Evolutionary conservation across 2,113 vertebrate species (phyloP).

Genomic region (Gavia stellata): DNA sequence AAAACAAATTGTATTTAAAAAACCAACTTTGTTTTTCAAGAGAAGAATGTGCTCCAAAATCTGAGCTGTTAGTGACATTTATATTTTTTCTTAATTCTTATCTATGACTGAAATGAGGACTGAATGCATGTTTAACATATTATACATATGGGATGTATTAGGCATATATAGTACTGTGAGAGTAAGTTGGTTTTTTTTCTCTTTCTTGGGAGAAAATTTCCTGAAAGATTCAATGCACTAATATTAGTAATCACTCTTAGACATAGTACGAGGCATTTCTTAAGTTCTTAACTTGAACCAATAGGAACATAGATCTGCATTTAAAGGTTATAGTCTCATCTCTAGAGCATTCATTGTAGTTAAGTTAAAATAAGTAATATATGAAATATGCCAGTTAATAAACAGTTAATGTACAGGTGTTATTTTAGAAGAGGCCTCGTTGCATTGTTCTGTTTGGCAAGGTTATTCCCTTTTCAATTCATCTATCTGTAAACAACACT

Average conservation of each 20-base stretch:
- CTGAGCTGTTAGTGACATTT: neutral
- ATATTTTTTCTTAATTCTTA: neutral
- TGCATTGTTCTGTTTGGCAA: neutral
- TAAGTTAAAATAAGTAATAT: neutral
- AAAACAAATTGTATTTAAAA: neutral
- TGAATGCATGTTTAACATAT: neutral
- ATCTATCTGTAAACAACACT: neutral
- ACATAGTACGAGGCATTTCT: neutral
- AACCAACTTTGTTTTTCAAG: neutral
- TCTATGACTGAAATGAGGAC: neutral
- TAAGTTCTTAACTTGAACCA: neutral
- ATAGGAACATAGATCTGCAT: neutral
- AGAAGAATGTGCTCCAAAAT: neutral
- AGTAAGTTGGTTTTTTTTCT: neutral
- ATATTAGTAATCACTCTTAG: neutral
- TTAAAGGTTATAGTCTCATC: neutral
- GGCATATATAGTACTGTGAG: neutral
- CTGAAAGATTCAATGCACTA: neutral
- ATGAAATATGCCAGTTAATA: neutral
- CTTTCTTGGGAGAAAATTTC: neutral
- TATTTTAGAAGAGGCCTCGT: neutral
- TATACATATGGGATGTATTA: neutral
- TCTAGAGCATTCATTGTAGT: neutral
- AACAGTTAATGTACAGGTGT: slow-evolving; percentile 14
- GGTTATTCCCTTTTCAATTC: neutral